Evolutionary conservation across 2,113 vertebrate genomes (phyloP), one percentile per base, ranked within the genome.

Genomic region (Laterallus jamaicensis): DNA sequence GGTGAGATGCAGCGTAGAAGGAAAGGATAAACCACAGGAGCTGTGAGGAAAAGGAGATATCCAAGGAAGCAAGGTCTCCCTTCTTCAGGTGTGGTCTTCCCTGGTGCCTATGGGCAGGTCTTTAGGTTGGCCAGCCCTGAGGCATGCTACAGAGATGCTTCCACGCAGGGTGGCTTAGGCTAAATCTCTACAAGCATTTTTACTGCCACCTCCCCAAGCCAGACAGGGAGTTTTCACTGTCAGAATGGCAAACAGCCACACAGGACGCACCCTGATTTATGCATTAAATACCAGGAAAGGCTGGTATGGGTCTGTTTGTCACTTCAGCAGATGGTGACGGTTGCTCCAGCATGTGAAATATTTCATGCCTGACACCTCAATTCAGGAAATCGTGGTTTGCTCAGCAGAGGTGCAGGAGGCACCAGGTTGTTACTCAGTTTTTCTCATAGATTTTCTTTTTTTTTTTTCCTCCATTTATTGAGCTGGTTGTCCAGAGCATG

Each of bases 371-470:
- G 95, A 79, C 95, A 92, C 93, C 90, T 93, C 93, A 35, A 2
- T 49, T 78, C 96, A 97, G 96, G 97, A 97, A 97, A 83, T 8
- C 28, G 96, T 94, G 96, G 96, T 96, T 96, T 96, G 90, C 56
- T 91, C 80, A 71, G 90, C 92, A 94, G 94, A 96, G 87, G 74
- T 80, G 55, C 85, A 85, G 79, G 55, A 93, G 94, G 59, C 85
- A 83, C 82, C n/a, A 28, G 59, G 71, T 44, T 94, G 90, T 93
- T 96, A 77, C 70, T 6, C 54, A 56, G 37, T 24, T 47, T 64
- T 58, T 73, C 58, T 79, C 31, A 5, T 24, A 6, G 9, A 29
- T 92, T 91, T 83, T 64, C 5, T 5, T 83, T 64, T 13, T 5
- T 10, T 11, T 91, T 31, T 92, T 91, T 82, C 58, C 47, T 94